Conservation (phyloP, 2,797 vertebrate genomes). For the Oreonectes daqikongensis region DNA sequence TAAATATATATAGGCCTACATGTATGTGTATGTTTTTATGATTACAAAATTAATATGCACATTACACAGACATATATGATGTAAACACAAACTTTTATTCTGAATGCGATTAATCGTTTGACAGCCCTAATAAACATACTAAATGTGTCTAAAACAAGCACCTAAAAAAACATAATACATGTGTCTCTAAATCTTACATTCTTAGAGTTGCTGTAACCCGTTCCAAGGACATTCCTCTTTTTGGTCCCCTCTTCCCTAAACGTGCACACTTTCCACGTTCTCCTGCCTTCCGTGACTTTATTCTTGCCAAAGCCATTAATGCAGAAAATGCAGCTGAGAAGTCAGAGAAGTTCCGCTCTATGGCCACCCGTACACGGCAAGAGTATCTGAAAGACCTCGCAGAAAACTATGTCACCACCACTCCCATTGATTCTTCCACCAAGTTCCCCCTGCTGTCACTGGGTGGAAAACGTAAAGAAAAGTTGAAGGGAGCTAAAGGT, state of each 20-base stretch:
- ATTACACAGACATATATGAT: too few species aligned
- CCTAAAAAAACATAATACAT: neutral
- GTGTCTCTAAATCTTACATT: neutral
- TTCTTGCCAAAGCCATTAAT: slow-evolving; percentile 90
- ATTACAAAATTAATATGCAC: too few species aligned
- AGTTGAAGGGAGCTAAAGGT: slow-evolving; percentile 79
- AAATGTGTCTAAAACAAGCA: neutral
- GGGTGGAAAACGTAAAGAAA: slow-evolving; percentile 84
- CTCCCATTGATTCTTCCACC: slow-evolving; percentile 86
- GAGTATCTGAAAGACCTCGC: slow-evolving; percentile 92
- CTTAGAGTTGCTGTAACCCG: slow-evolving; percentile 89
- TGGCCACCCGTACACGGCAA: slow-evolving; percentile 91
- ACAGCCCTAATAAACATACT: too few species aligned
- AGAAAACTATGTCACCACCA: slow-evolving; percentile 87
- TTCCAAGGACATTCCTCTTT: slow-evolving; percentile 90
- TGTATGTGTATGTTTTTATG: too few species aligned
- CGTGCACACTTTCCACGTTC: slow-evolving; percentile 81
- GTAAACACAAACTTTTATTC: too few species aligned
- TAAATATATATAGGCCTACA: too few species aligned
- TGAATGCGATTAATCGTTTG: too few species aligned
- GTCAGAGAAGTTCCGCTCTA: slow-evolving; percentile 89
- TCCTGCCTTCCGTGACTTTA: slow-evolving; percentile 84
- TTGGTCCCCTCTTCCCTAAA: slow-evolving; percentile 85
- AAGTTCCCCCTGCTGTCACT: slow-evolving; percentile 87
- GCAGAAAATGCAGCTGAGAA: slow-evolving; percentile 90